Conservation (phyloP, 1,140 invertebrate species). For the Habropoda laboriosa region DNA sequence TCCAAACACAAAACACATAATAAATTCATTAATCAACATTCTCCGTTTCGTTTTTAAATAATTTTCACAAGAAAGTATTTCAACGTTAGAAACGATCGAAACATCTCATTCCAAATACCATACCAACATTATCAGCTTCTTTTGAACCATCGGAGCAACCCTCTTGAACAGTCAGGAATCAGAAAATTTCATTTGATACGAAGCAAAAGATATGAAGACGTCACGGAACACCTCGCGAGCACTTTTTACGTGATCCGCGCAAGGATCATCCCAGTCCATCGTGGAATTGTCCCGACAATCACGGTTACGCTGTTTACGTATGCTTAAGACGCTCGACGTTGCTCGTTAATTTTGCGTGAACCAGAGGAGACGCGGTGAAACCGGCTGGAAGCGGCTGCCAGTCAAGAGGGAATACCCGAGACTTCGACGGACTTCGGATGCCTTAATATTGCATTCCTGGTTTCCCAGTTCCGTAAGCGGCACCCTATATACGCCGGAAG, state of each 20-base stretch:
- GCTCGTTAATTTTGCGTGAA: slow-evolving; percentile 62
- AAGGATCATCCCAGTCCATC: background rate
- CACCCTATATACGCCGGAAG: slow-evolving; percentile 40
- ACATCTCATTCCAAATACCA: too few relatives aligned
- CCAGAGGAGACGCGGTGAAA: slow-evolving; percentile 52
- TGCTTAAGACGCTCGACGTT: slow-evolving; percentile 35
- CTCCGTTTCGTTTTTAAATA: too few relatives aligned
- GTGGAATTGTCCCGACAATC: slow-evolving; percentile 35
- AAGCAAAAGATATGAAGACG: too few relatives aligned
- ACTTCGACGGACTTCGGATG: slow-evolving; percentile 68
- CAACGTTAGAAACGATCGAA: too few relatives aligned
- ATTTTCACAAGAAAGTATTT: too few relatives aligned
- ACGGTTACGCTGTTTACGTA: slow-evolving; percentile 55
- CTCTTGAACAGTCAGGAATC: too few relatives aligned
- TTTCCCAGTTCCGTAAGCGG: slow-evolving; percentile 62
- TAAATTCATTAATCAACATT: too few relatives aligned
- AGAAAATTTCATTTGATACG: background rate
- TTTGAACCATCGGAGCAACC: too few relatives aligned
- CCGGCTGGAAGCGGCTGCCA: slow-evolving; percentile 25
- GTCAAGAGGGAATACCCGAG: slow-evolving; percentile 65
- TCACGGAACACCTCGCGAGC: background rate
- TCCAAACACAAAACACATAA: too few relatives aligned
- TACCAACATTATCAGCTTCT: too few relatives aligned
- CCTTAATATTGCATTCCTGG: slow-evolving; percentile 76
- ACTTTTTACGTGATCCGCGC: slow-evolving; percentile 20